These are phyloP conservation scores for Xestia rhomboidea DNA, from an alignment of 2,888 invertebrate genomes.

Conservation along the genomic window DNA sequence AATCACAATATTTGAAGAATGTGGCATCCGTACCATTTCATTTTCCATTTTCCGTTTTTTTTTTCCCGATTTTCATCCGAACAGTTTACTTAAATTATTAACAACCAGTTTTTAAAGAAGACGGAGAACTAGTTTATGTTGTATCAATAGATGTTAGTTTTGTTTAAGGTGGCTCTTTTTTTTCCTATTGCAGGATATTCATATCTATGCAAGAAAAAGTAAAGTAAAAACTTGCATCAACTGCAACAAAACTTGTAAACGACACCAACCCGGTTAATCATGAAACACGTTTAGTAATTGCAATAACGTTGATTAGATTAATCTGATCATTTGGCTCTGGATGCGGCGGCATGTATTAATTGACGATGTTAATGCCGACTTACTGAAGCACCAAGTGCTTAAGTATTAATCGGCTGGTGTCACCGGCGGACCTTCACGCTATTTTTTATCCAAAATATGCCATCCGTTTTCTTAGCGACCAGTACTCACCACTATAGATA, in stretches of 20 bases:
- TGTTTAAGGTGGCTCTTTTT: background rate
- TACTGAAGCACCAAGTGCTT: conserved; percentile 27
- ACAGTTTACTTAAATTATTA: conserved; percentile 9
- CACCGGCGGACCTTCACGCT: conserved; percentile 1
- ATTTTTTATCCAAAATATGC: conserved; percentile 51
- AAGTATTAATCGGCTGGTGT: conserved; percentile 48
- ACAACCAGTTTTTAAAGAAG: background rate
- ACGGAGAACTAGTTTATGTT: background rate
- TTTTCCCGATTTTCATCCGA: background rate
- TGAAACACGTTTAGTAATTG: conserved; percentile 67
- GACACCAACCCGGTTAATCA: conserved; percentile 47
- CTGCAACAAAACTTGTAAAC: conserved; percentile 30
- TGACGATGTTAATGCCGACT: conserved; percentile 34
- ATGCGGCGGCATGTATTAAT: conserved; percentile 50
- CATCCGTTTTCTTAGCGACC: conserved; percentile 32
- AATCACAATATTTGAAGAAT: conserved; percentile 30
- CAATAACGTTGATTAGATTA: conserved; percentile 63
- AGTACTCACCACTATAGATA: conserved; percentile 5
- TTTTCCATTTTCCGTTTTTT: too few species aligned
- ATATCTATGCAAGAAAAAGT: background rate
- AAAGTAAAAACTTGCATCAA: background rate
- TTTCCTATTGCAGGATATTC: background rate
- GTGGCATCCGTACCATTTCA: conserved; percentile 20
- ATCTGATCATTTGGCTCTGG: conserved; percentile 52
- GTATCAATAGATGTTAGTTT: background rate